These are phyloP conservation scores for Reinhardtius hippoglossoides DNA, from an alignment of 2,113 vertebrate species.

Conservation along the genomic window DNA sequence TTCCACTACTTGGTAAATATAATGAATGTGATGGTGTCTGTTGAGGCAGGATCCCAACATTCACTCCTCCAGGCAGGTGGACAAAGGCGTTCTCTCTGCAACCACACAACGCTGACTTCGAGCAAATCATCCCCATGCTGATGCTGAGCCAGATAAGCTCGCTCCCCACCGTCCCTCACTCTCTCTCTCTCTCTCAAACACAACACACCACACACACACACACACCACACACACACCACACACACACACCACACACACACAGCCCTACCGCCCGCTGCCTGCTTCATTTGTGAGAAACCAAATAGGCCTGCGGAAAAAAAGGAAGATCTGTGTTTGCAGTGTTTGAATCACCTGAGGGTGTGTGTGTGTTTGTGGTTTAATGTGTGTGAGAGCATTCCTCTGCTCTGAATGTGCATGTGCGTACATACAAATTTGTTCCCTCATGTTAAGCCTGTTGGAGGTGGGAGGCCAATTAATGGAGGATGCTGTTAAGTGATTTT, in stretches of 20 bases:
- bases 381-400: conserved; percentile 47
- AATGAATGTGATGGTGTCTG: conserved; percentile 43
- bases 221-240: conserved; percentile 3
- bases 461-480: conserved; percentile 69
- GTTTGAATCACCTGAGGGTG: conserved; percentile 59
- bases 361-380: conserved; percentile 55
- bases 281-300: conserved; percentile 47
- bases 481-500: conserved; percentile 76
- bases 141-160: conserved; percentile 64
- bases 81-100: conserved; percentile 57
- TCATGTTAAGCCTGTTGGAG: conserved; percentile 46
- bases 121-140: conserved; percentile 52
- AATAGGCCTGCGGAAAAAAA: neutral
- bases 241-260: conserved; percentile 4
- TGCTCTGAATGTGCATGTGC: conserved; percentile 28
- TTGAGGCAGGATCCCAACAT: conserved; percentile 45
- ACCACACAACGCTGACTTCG: conserved; percentile 52
- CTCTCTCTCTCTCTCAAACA: neutral
- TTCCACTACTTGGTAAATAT: conserved; percentile 29
- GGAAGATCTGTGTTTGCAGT: conserved; percentile 22
- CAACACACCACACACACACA: conserved; percentile 3
- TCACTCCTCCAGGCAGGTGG: conserved; percentile 46
- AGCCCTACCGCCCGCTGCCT: conserved; percentile 23
- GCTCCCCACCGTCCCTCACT: conserved; percentile 38
- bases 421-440: conserved; percentile 25